phyloP scores from a whole-genome alignment of 1,140 invertebrate genomes.

The Drosophila lini region DNA sequence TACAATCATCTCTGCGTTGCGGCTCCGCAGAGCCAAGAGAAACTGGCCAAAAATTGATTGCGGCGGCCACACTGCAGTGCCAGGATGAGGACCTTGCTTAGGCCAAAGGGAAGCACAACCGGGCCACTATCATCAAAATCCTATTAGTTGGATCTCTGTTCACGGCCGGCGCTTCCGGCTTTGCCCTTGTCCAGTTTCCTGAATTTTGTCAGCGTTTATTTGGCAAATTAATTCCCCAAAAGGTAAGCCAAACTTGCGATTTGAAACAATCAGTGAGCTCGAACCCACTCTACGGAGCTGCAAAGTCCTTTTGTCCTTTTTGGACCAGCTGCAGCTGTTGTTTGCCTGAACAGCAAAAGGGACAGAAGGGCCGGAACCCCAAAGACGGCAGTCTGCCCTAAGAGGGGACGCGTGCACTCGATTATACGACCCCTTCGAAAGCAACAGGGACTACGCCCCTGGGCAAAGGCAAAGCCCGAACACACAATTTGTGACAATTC shows the following conservation, averaged over 20 bases:
- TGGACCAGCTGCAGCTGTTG: constrained; percentile 67
- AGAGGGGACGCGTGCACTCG: constrained; percentile 1
- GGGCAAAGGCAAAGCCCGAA: constrained; percentile 41
- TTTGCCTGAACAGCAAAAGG: constrained; percentile 62
- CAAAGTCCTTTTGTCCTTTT: constrained; percentile 67
- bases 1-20: constrained; percentile 63
- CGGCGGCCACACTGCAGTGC: constrained; percentile 56
- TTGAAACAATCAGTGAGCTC: constrained; percentile 77
- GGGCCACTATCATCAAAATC: constrained; percentile 81
- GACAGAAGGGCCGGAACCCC: constrained; percentile 14
- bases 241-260: constrained; percentile 82
- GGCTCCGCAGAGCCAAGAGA: constrained; percentile 19
- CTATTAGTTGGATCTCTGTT: constrained; percentile 74
- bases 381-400: constrained; percentile 7
- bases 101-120: constrained; percentile 33
- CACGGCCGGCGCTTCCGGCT: constrained; percentile 39
- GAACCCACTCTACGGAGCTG: constrained; percentile 10
- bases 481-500: constrained; percentile 82
- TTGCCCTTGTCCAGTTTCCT: constrained; percentile 78
- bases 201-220: constrained; percentile 82
- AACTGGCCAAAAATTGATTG: constrained; percentile 80
- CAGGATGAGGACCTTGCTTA: constrained; percentile 27
- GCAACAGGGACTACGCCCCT: constrained; percentile 28
- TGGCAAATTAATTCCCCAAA: constrained; percentile 83
- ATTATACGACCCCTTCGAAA: constrained; percentile 5